Evolutionary conservation across 2,797 vertebrate species (phyloP).

Genomic region (Fistularia commersonii): DNA sequence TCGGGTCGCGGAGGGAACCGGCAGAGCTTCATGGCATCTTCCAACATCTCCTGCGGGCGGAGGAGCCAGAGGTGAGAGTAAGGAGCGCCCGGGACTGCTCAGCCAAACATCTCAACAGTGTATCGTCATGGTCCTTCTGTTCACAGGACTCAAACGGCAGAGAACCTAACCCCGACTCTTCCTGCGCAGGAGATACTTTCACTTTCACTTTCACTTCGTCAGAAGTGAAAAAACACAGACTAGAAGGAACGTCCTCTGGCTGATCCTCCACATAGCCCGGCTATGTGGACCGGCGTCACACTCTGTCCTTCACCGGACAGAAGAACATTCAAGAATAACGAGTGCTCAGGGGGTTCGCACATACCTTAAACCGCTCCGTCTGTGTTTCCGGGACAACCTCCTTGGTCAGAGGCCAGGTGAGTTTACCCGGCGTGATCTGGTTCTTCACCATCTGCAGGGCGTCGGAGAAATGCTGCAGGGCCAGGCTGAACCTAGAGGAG

Average conservation of each 20-base stretch:
- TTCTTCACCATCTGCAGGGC: slow-evolving; percentile 81
- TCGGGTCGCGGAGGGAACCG: slow-evolving; percentile 87
- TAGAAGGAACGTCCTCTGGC: too few species aligned
- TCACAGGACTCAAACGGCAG: too few species aligned
- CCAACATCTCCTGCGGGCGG: slow-evolving; percentile 72
- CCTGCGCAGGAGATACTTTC: too few species aligned
- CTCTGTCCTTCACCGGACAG: too few species aligned
- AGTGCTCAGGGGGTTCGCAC: not conserved
- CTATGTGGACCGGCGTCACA: too few species aligned
- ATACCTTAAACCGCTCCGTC: slow-evolving; percentile 65
- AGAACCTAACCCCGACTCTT: too few species aligned
- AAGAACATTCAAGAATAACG: too few species aligned
- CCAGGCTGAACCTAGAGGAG: slow-evolving; percentile 75
- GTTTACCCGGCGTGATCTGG: slow-evolving; percentile 81
- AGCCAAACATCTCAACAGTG: too few species aligned
- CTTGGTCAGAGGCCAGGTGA: slow-evolving; percentile 90
- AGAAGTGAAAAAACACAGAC: too few species aligned
- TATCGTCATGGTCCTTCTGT: too few species aligned
- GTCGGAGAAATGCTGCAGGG: slow-evolving; percentile 81
- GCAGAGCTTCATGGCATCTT: slow-evolving; percentile 79
- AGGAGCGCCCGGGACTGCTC: fast-evolving
- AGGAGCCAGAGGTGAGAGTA: not conserved
- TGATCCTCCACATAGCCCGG: too few species aligned
- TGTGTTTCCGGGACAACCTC: slow-evolving; percentile 83
- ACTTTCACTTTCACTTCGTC: too few species aligned